phyloP scores from a whole-genome alignment of 92 coral and sea anemone genomes.

The Siderastrea radians region DNA sequence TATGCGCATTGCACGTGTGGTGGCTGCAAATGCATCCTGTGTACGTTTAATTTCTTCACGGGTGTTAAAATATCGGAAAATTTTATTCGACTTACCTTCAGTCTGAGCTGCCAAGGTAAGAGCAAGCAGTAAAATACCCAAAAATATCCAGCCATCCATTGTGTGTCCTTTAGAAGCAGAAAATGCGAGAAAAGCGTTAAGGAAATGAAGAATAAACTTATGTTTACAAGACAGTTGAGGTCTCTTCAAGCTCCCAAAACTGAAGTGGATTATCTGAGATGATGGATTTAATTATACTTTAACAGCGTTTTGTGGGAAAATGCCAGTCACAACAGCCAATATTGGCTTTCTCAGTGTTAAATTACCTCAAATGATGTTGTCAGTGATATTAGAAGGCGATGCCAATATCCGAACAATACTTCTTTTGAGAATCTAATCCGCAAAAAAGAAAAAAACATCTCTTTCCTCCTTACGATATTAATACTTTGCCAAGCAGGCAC shows the following conservation, averaged over 20 bases:
- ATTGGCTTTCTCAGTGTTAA: conserved; percentile 46
- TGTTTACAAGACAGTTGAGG: neutral
- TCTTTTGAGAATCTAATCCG: neutral
- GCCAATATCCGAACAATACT: neutral
- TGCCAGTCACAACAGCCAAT: neutral
- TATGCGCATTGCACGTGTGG: too few species aligned
- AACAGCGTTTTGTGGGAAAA: conserved; percentile 10
- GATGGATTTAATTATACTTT: conserved; percentile 23
- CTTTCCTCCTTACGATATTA: neutral
- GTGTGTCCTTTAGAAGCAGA: neutral
- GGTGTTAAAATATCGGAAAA: neutral
- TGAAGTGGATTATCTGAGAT: neutral
- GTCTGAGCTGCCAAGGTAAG: neutral
- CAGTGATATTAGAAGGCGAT: neutral
- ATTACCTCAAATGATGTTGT: conserved; percentile 16
- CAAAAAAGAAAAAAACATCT: neutral
- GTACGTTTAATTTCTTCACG: neutral
- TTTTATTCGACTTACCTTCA: conserved; percentile 12
- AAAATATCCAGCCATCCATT: neutral
- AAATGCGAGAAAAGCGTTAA: neutral
- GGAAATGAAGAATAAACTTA: neutral
- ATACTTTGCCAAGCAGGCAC: neutral
- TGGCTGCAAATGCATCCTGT: too few species aligned
- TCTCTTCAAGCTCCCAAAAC: neutral
- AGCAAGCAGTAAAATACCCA: conserved; percentile 1